phyloP scores from a whole-genome alignment of 2,888 invertebrate genomes.

The Thymelicus sylvestris region DNA sequence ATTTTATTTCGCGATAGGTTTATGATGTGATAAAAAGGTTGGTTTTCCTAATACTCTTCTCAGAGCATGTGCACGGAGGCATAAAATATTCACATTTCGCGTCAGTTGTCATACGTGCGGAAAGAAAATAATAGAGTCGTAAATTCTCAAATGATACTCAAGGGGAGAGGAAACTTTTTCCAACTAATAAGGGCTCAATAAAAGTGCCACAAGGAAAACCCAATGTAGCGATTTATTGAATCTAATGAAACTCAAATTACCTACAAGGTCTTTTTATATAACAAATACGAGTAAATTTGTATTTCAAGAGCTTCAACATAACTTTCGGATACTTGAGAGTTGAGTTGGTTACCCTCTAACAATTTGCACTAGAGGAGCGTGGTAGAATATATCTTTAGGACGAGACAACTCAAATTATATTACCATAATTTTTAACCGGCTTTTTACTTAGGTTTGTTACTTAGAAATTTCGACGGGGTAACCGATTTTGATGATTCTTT shows the following conservation, averaged over 20 bases:
- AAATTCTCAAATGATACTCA: constrained; percentile 70
- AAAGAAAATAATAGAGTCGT: constrained; percentile 62
- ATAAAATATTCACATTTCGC: constrained; percentile 47
- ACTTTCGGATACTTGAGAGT: background rate
- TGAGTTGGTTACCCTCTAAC: too few relatives aligned
- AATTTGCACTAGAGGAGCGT: too few relatives aligned
- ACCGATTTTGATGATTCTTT: too few relatives aligned
- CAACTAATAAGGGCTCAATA: constrained; percentile 70
- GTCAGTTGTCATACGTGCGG: constrained; percentile 52
- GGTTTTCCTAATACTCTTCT: constrained; percentile 29
- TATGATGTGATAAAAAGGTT: constrained; percentile 32
- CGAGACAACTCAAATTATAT: too few relatives aligned
- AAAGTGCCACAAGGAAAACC: constrained; percentile 63
- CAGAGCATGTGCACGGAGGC: constrained; percentile 40
- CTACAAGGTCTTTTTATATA: background rate
- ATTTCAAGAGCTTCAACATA: background rate
- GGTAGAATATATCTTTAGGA: too few relatives aligned
- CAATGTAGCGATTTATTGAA: constrained; percentile 63
- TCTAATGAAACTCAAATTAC: constrained; percentile 50
- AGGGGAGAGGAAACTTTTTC: constrained; percentile 55
- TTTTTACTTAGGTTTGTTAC: too few relatives aligned
- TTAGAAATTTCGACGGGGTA: too few relatives aligned
- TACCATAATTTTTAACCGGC: too few relatives aligned
- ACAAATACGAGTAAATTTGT: background rate
- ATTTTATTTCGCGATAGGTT: constrained; percentile 30